Base-by-base conservation (phyloP, 2,113 vertebrate genomes). In the Cyprinodon tularosa region DNA sequence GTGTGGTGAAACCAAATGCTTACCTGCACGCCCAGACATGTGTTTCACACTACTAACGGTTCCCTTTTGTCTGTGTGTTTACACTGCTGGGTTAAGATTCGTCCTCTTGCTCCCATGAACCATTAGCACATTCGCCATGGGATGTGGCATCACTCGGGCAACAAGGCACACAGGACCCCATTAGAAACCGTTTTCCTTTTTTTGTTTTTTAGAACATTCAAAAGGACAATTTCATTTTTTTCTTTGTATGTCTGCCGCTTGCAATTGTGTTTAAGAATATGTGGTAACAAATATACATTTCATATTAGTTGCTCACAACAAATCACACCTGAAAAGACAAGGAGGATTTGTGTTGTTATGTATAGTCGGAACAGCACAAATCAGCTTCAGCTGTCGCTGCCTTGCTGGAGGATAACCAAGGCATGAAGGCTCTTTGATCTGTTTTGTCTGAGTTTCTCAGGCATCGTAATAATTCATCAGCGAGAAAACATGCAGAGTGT, bases 151-250 rank as follows among this genome's bases (percentile, higher is more conserved):
- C 89, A 87, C 91, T 92, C 80, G 22, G 85, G 92, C 90, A 95
- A 95, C 92, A 84, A 87, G 89, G 84, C 93, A 92, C 92, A 92
- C 42, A 93, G 92, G 92, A 92, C 77, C 90, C 93, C 86, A 93
- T 94, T 93, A 94, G 89, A 92, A 92, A 93, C 78, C 75, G 77
- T 84, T 90, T 89, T 64, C 79, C 39, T n/a, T 47, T 8, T 75
- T 77, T 12, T 72, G 29, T 29, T 83, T 80, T 88, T 82, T 76
- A 78, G 66, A 64, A 79, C 70, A 80, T 81, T 85, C 75, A 89
- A 88, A 91, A 93, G 88, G 87, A 91, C 79, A 78, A 60, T 80
- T 83, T 69, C 48, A 53, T 67, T 79, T 89, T 77, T 73, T 74
- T 74, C 22, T 64, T 37, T 38, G 13, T n/a, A 20, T 50, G 59